phyloP scores from a whole-genome alignment of 2,797 vertebrate species.

The Darevskia nairensis region DNA sequence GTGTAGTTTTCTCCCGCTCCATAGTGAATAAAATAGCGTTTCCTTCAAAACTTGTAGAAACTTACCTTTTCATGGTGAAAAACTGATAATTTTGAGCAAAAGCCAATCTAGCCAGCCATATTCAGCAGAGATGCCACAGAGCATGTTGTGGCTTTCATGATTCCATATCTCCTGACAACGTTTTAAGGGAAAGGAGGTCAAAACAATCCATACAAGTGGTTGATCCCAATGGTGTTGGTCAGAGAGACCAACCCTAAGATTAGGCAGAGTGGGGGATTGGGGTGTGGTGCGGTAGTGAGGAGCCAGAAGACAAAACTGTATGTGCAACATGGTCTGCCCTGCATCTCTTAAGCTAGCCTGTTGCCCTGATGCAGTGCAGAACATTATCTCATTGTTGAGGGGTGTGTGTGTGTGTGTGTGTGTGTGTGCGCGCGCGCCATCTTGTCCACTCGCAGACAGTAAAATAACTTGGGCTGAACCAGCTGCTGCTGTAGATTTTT shows the following conservation, averaged over 20 bases:
- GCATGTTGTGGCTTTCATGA: background rate
- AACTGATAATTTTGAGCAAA: background rate
- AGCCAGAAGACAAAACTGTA: too few species aligned
- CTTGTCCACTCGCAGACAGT: too few species aligned
- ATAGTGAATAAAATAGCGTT: background rate
- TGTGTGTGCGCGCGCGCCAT: too few species aligned
- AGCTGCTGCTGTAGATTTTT: too few species aligned
- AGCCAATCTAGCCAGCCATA: background rate
- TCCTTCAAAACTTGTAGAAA: background rate
- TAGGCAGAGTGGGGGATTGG: too few species aligned
- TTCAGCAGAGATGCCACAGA: background rate
- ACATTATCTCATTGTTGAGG: too few species aligned
- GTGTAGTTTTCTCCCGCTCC: background rate
- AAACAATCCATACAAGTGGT: background rate
- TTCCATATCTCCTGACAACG: background rate
- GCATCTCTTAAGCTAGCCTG: background rate
- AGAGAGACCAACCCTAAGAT: too few species aligned
- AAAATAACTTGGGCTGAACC: too few species aligned
- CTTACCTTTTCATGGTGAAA: background rate
- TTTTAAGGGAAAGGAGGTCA: background rate
- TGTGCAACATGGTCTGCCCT: background rate
- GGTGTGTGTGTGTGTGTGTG: too few species aligned
- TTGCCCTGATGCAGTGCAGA: background rate
- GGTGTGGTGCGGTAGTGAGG: too few species aligned
- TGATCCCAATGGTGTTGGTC: background rate